Conservation (phyloP, 2,113 vertebrate species). For the Typhlomys cinereus region DNA sequence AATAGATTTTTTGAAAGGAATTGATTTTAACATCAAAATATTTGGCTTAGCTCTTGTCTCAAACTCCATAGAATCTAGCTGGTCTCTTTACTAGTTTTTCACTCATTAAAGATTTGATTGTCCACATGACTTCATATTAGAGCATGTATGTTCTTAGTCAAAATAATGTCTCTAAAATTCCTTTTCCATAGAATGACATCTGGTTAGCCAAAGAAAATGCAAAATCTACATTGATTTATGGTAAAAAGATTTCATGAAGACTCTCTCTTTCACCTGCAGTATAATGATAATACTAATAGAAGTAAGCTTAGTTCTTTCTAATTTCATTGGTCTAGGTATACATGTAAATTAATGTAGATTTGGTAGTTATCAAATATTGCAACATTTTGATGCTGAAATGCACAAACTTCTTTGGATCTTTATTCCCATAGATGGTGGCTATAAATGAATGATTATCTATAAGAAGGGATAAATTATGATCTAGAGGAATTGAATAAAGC, state of each 20-base stretch:
- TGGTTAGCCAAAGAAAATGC: too few relatives aligned
- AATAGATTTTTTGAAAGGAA: background rate
- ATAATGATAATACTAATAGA: too few relatives aligned
- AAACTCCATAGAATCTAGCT: background rate
- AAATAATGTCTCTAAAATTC: background rate
- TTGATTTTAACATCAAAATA: constrained; percentile 31
- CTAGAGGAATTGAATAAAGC: background rate
- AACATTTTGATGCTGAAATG: too few relatives aligned
- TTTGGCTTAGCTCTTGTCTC: background rate
- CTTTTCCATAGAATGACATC: background rate
- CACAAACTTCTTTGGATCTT: too few relatives aligned
- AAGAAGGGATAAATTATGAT: background rate
- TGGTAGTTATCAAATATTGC: too few relatives aligned
- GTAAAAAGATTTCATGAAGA: too few relatives aligned
- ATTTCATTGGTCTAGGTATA: too few relatives aligned
- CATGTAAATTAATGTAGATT: too few relatives aligned
- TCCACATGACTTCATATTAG: background rate
- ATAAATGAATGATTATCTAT: background rate
- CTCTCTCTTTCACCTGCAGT: too few relatives aligned
- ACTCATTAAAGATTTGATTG: background rate
- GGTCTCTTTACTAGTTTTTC: background rate
- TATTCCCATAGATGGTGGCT: background rate
- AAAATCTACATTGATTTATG: too few relatives aligned
- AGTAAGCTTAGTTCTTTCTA: too few relatives aligned
- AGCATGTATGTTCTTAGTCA: background rate